Conservation (phyloP, 1,140 invertebrate species). For the Nephila pilipes region DNA sequence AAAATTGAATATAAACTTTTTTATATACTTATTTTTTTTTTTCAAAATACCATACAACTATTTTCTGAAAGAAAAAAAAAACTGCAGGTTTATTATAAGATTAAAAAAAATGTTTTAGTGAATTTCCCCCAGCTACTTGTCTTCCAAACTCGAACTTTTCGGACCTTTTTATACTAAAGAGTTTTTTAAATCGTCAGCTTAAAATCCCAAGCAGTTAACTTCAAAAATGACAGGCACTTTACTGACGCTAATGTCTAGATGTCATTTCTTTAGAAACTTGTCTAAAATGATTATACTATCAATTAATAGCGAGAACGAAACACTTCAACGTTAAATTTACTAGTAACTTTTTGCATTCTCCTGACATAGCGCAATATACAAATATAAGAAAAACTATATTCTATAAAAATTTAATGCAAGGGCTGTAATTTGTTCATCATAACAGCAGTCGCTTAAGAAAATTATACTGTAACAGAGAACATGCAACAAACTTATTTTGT, state of each 20-base stretch:
- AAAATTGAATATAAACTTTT: not conserved
- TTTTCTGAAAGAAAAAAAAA: constrained; percentile 1
- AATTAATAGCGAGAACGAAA: not conserved
- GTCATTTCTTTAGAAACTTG: not conserved
- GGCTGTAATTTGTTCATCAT: too few species aligned
- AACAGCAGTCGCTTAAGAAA: too few species aligned
- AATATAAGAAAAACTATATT: too few species aligned
- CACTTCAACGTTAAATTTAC: too few species aligned
- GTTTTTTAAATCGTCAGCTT: not conserved
- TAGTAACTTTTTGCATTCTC: too few species aligned
- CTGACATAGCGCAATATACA: too few species aligned
- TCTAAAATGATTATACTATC: not conserved
- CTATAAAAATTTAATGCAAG: too few species aligned
- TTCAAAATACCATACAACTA: not conserved
- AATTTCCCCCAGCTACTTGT: not conserved
- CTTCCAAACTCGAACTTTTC: not conserved
- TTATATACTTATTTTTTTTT: not conserved
- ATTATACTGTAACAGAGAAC: too few species aligned
- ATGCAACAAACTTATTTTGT: too few species aligned
- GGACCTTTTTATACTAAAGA: not conserved
- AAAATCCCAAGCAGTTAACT: not conserved
- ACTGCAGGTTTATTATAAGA: not conserved
- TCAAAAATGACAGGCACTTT: not conserved
- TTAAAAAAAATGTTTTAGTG: not conserved
- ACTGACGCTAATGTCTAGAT: not conserved